A percentile compares a stretch with the other conserved stretches of the same genome.
Evolutionary conservation across 2,888 invertebrate species (phyloP).

Genomic region (Tuberolachnus salignus): DNA sequence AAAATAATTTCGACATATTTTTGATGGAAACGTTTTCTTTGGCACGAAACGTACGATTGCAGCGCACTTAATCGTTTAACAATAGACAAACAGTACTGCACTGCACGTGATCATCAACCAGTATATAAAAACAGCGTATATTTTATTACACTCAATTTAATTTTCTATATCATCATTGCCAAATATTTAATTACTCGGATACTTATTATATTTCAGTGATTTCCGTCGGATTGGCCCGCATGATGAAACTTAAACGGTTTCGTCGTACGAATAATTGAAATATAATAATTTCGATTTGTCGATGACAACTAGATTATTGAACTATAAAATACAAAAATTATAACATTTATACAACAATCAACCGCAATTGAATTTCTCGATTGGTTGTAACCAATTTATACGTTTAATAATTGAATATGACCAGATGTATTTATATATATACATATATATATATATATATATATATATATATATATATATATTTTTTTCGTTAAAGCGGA

Average conservation of each 20-base stretch:
- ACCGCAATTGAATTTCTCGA: too few relatives aligned
- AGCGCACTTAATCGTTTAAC: not conserved
- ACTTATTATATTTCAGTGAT: not conserved
- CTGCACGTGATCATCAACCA: constrained; percentile 31
- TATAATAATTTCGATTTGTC: not conserved
- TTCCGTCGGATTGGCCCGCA: constrained; percentile 19
- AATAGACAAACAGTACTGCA: not conserved
- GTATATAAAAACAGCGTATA: constrained; percentile 6
- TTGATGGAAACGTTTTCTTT: not conserved
- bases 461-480: too few relatives aligned
- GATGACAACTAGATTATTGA: too few relatives aligned
- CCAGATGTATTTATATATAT: too few relatives aligned
- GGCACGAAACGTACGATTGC: not conserved
- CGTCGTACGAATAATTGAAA: not conserved
- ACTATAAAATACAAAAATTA: too few relatives aligned
- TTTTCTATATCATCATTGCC: not conserved
- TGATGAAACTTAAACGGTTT: not conserved
- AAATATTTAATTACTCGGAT: constrained; percentile 8
- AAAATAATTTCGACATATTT: not conserved
- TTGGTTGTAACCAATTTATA: too few relatives aligned
- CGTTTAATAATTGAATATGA: too few relatives aligned
- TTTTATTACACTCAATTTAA: not conserved
- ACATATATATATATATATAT: too few relatives aligned
- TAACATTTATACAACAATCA: too few relatives aligned
- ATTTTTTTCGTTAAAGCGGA: too few relatives aligned